A percentile compares a stretch with the other conserved stretches of the same genome.
Conservation (phyloP, 1,140 invertebrate species). For the Eupeodes corollae region DNA sequence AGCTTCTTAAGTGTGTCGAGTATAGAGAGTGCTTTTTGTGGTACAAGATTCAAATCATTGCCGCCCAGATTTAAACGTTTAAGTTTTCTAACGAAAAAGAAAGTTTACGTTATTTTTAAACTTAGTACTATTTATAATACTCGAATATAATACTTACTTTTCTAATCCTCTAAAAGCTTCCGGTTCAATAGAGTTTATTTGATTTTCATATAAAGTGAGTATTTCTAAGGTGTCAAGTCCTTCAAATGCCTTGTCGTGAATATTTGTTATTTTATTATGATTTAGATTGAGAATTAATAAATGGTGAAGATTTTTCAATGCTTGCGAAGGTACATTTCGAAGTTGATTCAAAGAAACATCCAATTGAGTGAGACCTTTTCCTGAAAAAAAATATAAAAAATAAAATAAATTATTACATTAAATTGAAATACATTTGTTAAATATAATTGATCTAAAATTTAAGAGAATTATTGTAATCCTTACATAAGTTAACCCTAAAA, state of each 20-base stretch:
- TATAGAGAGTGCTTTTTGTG: constrained; percentile 62
- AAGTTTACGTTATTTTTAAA: constrained; percentile 4
- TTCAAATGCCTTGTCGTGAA: constrained; percentile 68
- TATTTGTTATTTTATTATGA: constrained; percentile 68
- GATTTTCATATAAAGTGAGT: constrained; percentile 78
- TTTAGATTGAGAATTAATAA: constrained; percentile 80
- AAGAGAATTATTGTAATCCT: too few species aligned
- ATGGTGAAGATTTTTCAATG: constrained; percentile 65
- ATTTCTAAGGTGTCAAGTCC: constrained; percentile 76
- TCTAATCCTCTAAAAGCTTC: constrained; percentile 75
- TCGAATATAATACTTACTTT: constrained; percentile 57
- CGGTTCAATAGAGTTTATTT: constrained; percentile 60
- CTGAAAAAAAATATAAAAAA: constrained; percentile 38
- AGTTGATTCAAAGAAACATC: constrained; percentile 73
- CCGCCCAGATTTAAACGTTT: constrained; percentile 76
- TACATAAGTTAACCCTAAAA: too few species aligned
- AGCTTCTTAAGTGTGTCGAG: constrained; percentile 70
- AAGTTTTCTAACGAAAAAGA: constrained; percentile 57
- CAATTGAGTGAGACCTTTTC: constrained; percentile 68
- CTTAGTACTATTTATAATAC: not conserved
- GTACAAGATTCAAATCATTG: constrained; percentile 63
- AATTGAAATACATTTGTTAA: too few species aligned
- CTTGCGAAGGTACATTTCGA: constrained; percentile 61
- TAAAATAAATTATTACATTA: too few species aligned
- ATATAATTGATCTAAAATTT: too few species aligned